Evolutionary conservation across 2,888 invertebrate species (phyloP).

Genomic region (Calliopum simillimum): DNA sequence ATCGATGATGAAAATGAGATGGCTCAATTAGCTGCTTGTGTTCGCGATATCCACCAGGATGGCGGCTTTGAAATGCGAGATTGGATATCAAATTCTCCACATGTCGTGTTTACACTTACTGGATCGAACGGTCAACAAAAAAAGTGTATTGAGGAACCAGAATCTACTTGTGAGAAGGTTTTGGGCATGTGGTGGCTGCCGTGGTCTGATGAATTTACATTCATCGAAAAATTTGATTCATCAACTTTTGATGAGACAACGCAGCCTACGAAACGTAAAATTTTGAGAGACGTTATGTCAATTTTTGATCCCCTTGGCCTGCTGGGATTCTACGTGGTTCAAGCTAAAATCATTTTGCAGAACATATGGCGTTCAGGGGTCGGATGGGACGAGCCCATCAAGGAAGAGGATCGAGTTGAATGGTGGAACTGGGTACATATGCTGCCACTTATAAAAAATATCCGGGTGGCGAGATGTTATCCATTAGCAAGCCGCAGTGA

Average conservation of each 20-base stretch:
- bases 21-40: background rate
- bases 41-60: background rate
- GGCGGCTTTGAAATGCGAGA: background rate
- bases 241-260: too few species aligned
- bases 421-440: background rate
- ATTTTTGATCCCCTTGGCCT: background rate
- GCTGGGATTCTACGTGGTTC: background rate
- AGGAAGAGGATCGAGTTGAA: too few species aligned
- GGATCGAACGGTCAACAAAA: too few species aligned
- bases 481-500: too few species aligned
- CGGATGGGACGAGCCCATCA: background rate
- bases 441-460: background rate
- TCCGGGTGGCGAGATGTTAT: background rate
- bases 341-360: too few species aligned
- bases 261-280: too few species aligned
- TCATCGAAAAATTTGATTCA: too few species aligned
- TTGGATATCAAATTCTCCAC: too few species aligned
- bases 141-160: too few species aligned
- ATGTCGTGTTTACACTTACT: too few species aligned
- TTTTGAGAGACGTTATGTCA: too few species aligned
- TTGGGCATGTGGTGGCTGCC: slow-evolving; percentile 11
- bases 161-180: too few species aligned
- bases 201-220: slow-evolving; percentile 11
- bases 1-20: background rate
- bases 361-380: background rate